Evolutionary conservation across 1,140 invertebrate genomes (phyloP), one percentile per base, ranked within the genome.

Genomic region (Watersipora subatra): DNA sequence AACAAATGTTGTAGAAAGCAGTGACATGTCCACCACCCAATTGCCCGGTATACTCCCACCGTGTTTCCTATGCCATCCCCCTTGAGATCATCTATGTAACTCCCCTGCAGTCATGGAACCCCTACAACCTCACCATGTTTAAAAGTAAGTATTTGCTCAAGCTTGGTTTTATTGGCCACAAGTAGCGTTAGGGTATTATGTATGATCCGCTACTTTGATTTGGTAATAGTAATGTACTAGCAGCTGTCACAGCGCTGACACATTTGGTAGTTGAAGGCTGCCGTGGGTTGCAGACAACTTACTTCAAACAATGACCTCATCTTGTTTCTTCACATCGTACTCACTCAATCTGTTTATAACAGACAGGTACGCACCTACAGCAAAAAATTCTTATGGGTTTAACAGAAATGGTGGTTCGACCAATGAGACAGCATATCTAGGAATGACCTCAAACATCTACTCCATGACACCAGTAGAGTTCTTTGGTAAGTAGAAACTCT

Each of bases 61-160:
- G 34, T 12, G 34, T 46, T 46, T 46, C 34, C 0, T 74, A 74
- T 58, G 73, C 74, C 25, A 70, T 75, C 2, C 74, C 74, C 2
- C 58, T 75, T 20, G 74, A 75, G 64, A 66, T 75, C 20, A 68
- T 75, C 20, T 75, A 69, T 63, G 30, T 73, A n/a, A 75, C 74
- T 19, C 74, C 74, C 1, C 64, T 75, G n/a, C 30, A 64, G 1
- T 63, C 29, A 25, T 75, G 74, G 74, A 75, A 75, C 61, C 74
- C 74, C n/a, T 72, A 73, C 65, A 65, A 70, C 19, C 28, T 76
- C 1, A 7, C 22, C 57, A n/a, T 68, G n/a, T n/a, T n/a, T 62
- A 63, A 69, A 59, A 63, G 64, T 1, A 56, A 66, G 22, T 15
- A 7, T 25, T 28, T 62, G 2, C 3, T 15, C 34, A 30, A 28